A percentile compares a stretch with the other conserved stretches of the same genome.
Evolutionary conservation across 2,113 vertebrate genomes (phyloP).

Genomic region (Macrotis lagotis): DNA sequence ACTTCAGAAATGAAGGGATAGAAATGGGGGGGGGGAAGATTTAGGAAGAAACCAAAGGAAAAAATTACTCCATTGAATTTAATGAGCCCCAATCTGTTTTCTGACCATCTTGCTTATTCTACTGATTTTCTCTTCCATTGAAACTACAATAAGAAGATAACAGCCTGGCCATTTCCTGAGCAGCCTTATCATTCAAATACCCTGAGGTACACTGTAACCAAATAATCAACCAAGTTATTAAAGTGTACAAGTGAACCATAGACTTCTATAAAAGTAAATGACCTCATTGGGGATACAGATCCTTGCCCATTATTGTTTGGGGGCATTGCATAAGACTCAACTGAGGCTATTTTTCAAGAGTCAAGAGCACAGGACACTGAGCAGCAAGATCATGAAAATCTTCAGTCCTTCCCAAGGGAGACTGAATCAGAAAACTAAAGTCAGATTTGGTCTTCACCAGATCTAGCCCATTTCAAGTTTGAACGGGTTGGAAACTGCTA

Average conservation of each 20-base stretch:
- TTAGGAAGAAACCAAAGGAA: not conserved
- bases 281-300: not conserved
- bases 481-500: not conserved
- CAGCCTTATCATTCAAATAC: not conserved
- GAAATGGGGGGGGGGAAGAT: not conserved
- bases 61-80: not conserved
- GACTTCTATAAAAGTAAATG: not conserved
- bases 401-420: not conserved
- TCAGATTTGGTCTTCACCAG: not conserved
- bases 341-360: not conserved
- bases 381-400: not conserved
- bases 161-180: not conserved
- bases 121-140: slow-evolving; percentile 11
- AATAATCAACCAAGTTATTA: not conserved
- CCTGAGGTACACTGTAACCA: not conserved
- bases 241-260: not conserved
- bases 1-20: not conserved
- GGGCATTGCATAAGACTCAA: not conserved
- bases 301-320: not conserved
- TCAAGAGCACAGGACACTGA: not conserved
- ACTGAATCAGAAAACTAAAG: not conserved
- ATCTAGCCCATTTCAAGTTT: not conserved
- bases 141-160: slow-evolving; percentile 23
- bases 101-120: not conserved
- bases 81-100: not conserved